Evolutionary conservation across 1,140 invertebrate species (phyloP), one percentile per base, ranked within the genome.

Genomic region (Linepithema humile): DNA sequence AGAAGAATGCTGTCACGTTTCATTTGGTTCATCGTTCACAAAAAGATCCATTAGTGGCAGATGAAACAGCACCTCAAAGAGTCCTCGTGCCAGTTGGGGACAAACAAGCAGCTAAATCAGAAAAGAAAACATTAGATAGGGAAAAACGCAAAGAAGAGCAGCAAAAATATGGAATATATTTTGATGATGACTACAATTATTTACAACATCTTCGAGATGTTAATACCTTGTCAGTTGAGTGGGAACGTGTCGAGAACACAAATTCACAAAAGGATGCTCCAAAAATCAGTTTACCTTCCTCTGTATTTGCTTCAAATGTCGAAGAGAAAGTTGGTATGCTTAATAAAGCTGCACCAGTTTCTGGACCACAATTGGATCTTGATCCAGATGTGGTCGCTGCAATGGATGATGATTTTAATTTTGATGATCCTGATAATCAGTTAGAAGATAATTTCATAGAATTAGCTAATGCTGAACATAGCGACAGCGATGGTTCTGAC

Each of bases 151-250:
- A 96, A 90, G 97, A 98, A 90, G 97, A 99, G 90, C 96, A 98
- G 89, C 94, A 95, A 35, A 98, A 99, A 93, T 99, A 96, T 96
- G 98, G 98, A n/a, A 97, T 99, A 70, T 99, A 97, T 92, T 99
- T 97, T 94, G 98, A 99, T 92, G 98, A 99, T 94, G 97, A 99
- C 87, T 99, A 99, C 92, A 96, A 99, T 92, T 99, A 99, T 92
- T 94, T 99, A 83, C 97, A 99, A 93, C 98, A 99, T 96, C 95
- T 99, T 62, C 96, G 96, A 90, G 97, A 98, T 89, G 95, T 94
- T 72, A 95, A 94, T 88, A 94, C 95, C 85, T 90, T 95, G n/a
- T 78, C 87, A 3, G 40, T 83, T 9, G 93, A 95, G 62, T 93
- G 92, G 90, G 90, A 92, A 85, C 85, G 88, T 40, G 73, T 93